These are phyloP conservation scores for Isurus oxyrinchus DNA, from an alignment of 2,113 vertebrate species.

Conservation along the genomic window DNA sequence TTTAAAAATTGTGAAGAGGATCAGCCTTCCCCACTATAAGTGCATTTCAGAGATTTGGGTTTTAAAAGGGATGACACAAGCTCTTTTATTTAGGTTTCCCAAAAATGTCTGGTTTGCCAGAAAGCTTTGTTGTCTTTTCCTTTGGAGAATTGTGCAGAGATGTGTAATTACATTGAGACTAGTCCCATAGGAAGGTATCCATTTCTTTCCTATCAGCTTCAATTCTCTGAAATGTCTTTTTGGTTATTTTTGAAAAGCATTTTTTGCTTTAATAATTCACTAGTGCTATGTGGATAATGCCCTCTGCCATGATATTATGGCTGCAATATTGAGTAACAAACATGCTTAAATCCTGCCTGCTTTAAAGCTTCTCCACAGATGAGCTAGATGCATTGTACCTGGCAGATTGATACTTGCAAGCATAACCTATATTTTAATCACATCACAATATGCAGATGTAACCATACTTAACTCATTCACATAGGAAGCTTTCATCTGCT, in stretches of 20 bases:
- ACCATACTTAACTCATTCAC: not conserved
- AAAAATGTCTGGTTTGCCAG: slow-evolving; percentile 52
- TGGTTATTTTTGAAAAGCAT: slow-evolving; percentile 41
- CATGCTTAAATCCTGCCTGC: not conserved
- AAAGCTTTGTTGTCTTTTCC: slow-evolving; percentile 54
- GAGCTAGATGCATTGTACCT: not conserved
- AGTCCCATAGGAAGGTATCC: slow-evolving; percentile 53
- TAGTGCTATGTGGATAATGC: slow-evolving; percentile 48
- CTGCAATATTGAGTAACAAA: slow-evolving; percentile 13
- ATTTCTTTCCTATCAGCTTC: slow-evolving; percentile 58
- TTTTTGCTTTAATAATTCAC: slow-evolving; percentile 51
- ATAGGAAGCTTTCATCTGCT: not conserved
- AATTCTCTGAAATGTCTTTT: slow-evolving; percentile 52
- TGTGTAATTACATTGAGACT: slow-evolving; percentile 51
- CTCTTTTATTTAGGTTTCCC: slow-evolving; percentile 57
- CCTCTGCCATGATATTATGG: slow-evolving; percentile 22
- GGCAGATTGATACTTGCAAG: not conserved
- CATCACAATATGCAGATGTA: not conserved
- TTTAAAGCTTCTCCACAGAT: not conserved
- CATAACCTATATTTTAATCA: slow-evolving; percentile 3
- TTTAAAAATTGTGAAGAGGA: not conserved
- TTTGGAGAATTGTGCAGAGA: slow-evolving; percentile 61
- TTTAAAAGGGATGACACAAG: slow-evolving; percentile 53
- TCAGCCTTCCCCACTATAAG: not conserved
- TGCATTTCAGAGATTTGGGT: slow-evolving; percentile 47